Base-by-base conservation (phyloP, 2,113 vertebrate species). In the Amblyornis subalaris region DNA sequence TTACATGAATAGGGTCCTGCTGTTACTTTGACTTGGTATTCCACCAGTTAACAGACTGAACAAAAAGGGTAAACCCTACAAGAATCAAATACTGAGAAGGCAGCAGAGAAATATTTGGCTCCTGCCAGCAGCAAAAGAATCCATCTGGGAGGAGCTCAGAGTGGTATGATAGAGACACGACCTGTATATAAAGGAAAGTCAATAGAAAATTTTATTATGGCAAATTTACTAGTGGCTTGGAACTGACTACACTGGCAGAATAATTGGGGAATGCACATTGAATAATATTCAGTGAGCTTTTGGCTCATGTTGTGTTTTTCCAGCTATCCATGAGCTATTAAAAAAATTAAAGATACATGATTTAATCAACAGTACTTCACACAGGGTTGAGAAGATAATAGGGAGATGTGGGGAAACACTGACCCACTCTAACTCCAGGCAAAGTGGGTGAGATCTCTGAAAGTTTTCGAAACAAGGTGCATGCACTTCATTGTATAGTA, bases 201-300 rank as follows among this genome's bases (percentile, higher is more conserved):
- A 18, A 90, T 77, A 94, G 75, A 95, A 92, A 79, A 77, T 75
- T 90, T 95, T 90, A 89, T 84, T 89, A 54, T 48, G 36, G 31
- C 62, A 79, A 88, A 95, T 96, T 97, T 97, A 64, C 89, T 96
- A 91, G 94, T 85, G 90, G 67, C 95, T 90, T 94, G 94, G 87
- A 95, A 93, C 83, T 6, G 10, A 82, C 83, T 88, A 4, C 2
- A 0, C 13, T 35, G 10, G n/a, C 79, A 77, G 45, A 91, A 69
- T 82, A 90, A 75, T 6, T 67, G 42, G 20, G 10, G 35, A 87
- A 70, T 10, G 28, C 8, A 55, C n/a, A 22, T 0, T 53, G 50
- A 88, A 77, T 76, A 79, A 47, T 28, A 85, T 57, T 64, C 36
- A 82, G 2, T 82, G 57, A 85, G 19, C 9, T 85, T 92, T 82